Evolutionary conservation across 2,888 invertebrate species (phyloP), one percentile per base, ranked within the genome.

Genomic region (Ormyrus labotus): DNA sequence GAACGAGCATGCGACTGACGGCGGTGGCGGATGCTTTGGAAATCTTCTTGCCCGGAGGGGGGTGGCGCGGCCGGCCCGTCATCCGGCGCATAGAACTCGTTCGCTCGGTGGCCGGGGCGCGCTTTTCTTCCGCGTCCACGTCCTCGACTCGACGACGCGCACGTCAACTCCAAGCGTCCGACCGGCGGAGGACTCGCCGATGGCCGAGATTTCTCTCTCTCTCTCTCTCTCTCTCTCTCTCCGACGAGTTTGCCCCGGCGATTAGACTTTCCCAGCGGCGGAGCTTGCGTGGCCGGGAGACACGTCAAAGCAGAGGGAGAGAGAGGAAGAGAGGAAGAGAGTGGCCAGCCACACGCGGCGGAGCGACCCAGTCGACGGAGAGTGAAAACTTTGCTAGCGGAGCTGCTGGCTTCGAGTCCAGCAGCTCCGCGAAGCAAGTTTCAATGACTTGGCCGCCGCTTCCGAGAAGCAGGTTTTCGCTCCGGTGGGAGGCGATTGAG

Each of bases 141-240:
- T 64, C 58, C 71, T 57, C 70, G 50, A 65, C 51, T 80, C 45
- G 34, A 34, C 60, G 63, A 73, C 76, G 63, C 71, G 65, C 34
- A 34, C 80, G 80, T 80, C 80, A 80, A 53, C 47, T 19, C 47
- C 80, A 80, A 76, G 58, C 69, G 68, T 76, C 80, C 68, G 76
- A 48, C 60, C 45, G 47, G 9, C 19, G 34, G 34, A 34, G 34
- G 34, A 34, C 34, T 34, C 34, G 34, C 60, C 67, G 70, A 69
- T 74, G 74, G 47, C 61, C 67, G 75, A 71, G 67, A 70, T 75
- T 80, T 80, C 80, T 71, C 71, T 34, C 61, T 13, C 11, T 34
- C 34, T 34, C 34, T 34, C 34, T 34, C 34, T 34, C 34, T 34
- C 34, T 19, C 19, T 19, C 19, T 34, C 34, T 34, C 34, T 34